Base-by-base conservation (phyloP, 2,113 vertebrate species). In the Osmerus mordax region DNA sequence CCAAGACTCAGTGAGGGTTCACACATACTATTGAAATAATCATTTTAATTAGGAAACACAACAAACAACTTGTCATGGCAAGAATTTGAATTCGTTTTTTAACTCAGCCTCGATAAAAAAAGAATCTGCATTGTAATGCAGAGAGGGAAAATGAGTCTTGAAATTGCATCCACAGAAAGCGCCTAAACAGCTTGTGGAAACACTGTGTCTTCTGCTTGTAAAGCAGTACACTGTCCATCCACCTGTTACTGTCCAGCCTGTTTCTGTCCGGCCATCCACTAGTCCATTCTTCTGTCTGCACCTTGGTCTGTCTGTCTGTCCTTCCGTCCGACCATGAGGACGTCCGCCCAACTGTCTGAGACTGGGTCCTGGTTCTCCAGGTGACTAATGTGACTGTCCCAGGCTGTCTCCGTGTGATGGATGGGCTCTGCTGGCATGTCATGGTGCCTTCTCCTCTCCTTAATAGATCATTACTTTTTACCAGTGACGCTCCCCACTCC, bases 381-480 rank as follows among this genome's bases (percentile, higher is more conserved):
- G 60, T 83, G 81, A 87, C 53, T 65, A 76, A 87, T 86, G 69
- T 66, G 29, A 74, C 16, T 25, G 76, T 79, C 78, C 72, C 83
- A 80, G 75, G 74, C 76, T 76, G 82, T 81, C 84, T 78, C 52
- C 0, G 2, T 13, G 68, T 87, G 84, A 89, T 82, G 75, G 81
- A 89, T 81, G 74, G 60, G 41, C 9, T 15, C 65, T 6, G 19
- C 47, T 0, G 65, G 69, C 58, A 72, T 21, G 12, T 63, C 15
- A 41, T 68, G 36, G 29, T 41, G 65, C 2, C 64, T 67, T 29
- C 70, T 53, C 71, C 18, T 69, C 69, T 74, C 65, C 8, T 71
- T 83, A 78, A 83, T 86, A 80, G 72, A 83, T 87, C 78, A 81
- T 86, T 78, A 73, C 70, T 47, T 78, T 53, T 67, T 74, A 79